Conservation (phyloP, 2,113 vertebrate species). For the Anser cygnoides region DNA sequence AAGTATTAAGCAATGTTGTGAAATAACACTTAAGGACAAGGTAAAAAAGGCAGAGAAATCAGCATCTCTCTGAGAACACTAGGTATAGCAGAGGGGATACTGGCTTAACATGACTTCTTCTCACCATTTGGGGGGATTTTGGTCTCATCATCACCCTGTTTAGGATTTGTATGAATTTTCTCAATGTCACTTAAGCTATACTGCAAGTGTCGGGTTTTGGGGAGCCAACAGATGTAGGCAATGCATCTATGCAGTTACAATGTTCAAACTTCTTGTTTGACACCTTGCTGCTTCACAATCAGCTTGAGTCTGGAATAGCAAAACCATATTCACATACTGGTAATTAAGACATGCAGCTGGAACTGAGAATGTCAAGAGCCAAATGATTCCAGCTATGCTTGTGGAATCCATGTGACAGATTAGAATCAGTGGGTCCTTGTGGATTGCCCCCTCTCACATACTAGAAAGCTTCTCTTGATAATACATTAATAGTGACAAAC, state of each 20-base stretch:
- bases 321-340: neutral
- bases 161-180: neutral
- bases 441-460: neutral
- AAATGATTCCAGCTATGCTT: neutral
- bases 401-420: neutral
- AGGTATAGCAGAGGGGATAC: rapidly evolving
- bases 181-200: neutral
- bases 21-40: neutral
- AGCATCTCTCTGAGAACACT: neutral
- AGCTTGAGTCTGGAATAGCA: neutral
- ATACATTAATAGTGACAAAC: neutral
- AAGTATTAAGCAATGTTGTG: neutral
- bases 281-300: neutral
- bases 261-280: neutral
- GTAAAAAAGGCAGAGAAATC: neutral
- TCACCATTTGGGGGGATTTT: neutral
- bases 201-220: neutral
- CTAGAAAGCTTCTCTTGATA: neutral
- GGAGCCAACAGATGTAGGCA: neutral
- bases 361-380: neutral
- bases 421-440: neutral
- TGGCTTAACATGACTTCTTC: neutral
- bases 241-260: neutral
- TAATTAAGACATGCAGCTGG: neutral
- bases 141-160: neutral